Base-by-base conservation (phyloP, 2,113 vertebrate genomes). In the Vanacampus margaritifer region DNA sequence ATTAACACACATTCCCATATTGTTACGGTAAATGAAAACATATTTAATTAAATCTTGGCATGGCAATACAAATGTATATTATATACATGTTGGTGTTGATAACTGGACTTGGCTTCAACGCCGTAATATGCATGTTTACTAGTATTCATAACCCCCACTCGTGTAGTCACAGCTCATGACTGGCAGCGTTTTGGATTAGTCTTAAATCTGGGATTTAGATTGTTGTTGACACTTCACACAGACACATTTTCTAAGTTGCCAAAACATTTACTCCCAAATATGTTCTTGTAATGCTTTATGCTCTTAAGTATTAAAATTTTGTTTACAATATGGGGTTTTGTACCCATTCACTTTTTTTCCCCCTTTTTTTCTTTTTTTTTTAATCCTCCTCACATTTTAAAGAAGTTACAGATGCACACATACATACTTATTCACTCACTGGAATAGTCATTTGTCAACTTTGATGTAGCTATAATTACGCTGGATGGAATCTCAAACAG, bases 401-500 rank as follows among this genome's bases (percentile, higher is more conserved):
- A 32, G 54, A 32, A 12, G 24, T 54, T 54, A 37, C 54, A 67
- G 48, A 69, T 41, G 2, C 66, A 46, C 65, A 37, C 43, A 13
- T 43, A 6, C 64, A 32, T 43, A 60, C 68, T 45, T 67, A 60
- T 73, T 77, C 67, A 68, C 57, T 12, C 53, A 62, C 80, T 79
- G 72, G 84, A 86, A 86, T 76, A 87, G 81, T 83, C 69, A 88
- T 89, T 87, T 89, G 81, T 87, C 88, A 86, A 80, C 78, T 87
- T 88, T 89, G 86, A 84, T 71, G 78, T 79, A 77, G 80, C 83
- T 82, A 72, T 89, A 89, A 89, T 89, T 90, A 87, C 88, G 85
- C 83, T 81, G 81, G 79, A 88, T 90, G 84, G 84, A 81, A 85
- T 78, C 86, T 87, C 80, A 87, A 81, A 87, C 81, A 32, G 11